These are phyloP conservation scores for Brenthis ino DNA, from an alignment of 2,888 invertebrate species.

Conservation along the genomic window DNA sequence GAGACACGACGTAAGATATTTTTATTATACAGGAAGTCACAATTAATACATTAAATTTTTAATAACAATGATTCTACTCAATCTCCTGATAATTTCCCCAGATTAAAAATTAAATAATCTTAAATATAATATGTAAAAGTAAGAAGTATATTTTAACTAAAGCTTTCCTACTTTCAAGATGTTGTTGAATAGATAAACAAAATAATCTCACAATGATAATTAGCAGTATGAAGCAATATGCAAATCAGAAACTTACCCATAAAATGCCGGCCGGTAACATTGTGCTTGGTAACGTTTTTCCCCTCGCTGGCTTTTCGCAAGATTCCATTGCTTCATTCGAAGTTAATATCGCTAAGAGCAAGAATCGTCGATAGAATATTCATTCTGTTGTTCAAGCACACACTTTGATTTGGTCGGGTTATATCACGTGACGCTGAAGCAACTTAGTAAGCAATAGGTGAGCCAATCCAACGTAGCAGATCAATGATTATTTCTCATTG, in stretches of 20 bases:
- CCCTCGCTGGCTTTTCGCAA: slow-evolving; percentile 69
- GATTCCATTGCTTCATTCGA: slow-evolving; percentile 62
- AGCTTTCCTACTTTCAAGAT: too few species aligned
- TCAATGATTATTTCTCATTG: slow-evolving; percentile 34
- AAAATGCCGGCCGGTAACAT: slow-evolving; percentile 45
- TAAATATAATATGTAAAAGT: too few species aligned
- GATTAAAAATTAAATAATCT: too few species aligned
- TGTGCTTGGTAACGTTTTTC: slow-evolving; percentile 72
- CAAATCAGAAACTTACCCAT: slow-evolving; percentile 13
- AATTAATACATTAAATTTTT: background rate
- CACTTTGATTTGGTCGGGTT: slow-evolving; percentile 53
- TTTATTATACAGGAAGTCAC: background rate
- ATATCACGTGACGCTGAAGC: slow-evolving; percentile 47
- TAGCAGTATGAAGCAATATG: slow-evolving; percentile 13
- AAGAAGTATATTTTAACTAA: too few species aligned
- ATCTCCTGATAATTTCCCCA: too few species aligned
- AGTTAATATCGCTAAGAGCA: slow-evolving; percentile 54
- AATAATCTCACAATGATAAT: slow-evolving; percentile 6
- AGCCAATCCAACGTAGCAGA: slow-evolving; percentile 33
- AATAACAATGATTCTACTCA: background rate
- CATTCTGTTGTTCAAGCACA: slow-evolving; percentile 41
- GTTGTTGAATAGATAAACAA: background rate
- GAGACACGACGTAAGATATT: slow-evolving; percentile 9
- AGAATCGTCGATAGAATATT: slow-evolving; percentile 51
- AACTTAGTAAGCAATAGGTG: slow-evolving; percentile 26